Evolutionary conservation across 2,113 vertebrate species (phyloP), one percentile per base, ranked within the genome.

Genomic region (Salminus brasiliensis): DNA sequence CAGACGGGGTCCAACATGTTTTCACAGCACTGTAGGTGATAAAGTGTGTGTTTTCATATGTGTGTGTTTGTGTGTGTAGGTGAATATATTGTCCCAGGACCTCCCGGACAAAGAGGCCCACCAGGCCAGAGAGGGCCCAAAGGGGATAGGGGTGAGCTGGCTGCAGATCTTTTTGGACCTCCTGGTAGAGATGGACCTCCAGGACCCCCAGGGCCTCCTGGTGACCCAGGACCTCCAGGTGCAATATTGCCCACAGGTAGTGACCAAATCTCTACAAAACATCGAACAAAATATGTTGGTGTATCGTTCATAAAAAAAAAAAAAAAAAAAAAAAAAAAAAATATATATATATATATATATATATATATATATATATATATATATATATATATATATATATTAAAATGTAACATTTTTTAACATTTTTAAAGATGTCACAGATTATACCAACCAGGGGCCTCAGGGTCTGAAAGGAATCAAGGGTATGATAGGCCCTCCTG

Each of bases 121-220:
- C 74, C 43, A 36, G 74, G 74, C 5, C 29, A 6, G 10, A 49
- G 13, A 2, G 74, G 74, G 21, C 43, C 45, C 60, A 76, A 76
- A 66, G 74, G 74, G n/a, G 43, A 76, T 3, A 52, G 25, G 60
- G 60, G 74, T 66, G 47, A 76, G 1, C 60, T 60, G 34, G 74
- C 21, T 15, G 29, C 12, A 52, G 45, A 66, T 36, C 60, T 27
- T 43, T 25, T 18, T 12, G 60, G 60, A 76, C 60, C 59, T 53
- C 74, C 74, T 36, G 74, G 74, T 65, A 30, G 8, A 49, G 73
- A 76, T 25, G 73, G 73, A 52, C 52, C n/a, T 59, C 73, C 13
- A 41, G 93, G 92, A 49, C 30, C 55, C 8, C 73, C 0, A 70
- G 92, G 92, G 68, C 80, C 63, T 43, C 74, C 81, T 71, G 92